phyloP scores from a whole-genome alignment of 2,888 invertebrate genomes.

The Pollenia angustigena region DNA sequence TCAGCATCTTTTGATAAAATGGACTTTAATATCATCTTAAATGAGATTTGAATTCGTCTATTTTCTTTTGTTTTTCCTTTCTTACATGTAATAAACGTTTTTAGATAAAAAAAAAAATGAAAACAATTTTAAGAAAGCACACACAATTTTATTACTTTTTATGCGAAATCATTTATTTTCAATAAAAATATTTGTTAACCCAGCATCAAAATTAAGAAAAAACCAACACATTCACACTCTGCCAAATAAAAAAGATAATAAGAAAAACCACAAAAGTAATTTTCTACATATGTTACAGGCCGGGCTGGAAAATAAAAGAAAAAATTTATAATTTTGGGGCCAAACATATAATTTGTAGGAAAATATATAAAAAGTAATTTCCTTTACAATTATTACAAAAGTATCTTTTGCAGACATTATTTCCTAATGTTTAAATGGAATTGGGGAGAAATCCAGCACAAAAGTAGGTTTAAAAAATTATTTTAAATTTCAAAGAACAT shows the following conservation, averaged over 20 bases:
- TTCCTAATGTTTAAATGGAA: conserved; percentile 43
- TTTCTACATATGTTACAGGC: conserved; percentile 64
- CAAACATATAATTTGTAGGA: conserved; percentile 13
- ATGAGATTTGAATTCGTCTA: conserved; percentile 20
- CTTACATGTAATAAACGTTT: conserved; percentile 57
- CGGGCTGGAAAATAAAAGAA: conserved; percentile 21
- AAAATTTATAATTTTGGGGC: conserved; percentile 19
- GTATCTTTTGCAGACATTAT: conserved; percentile 54
- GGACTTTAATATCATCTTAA: conserved; percentile 50
- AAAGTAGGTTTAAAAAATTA: neutral
- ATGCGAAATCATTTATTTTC: conserved; percentile 72
- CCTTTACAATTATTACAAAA: conserved; percentile 33
- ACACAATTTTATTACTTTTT: conserved; percentile 69
- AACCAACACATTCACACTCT: conserved; percentile 35
- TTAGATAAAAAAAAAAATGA: conserved; percentile 30
- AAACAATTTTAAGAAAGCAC: neutral
- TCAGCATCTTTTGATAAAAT: conserved; percentile 29
- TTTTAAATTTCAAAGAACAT: neutral
- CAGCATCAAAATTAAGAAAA: conserved; percentile 1
- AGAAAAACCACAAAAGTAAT: conserved; percentile 66
- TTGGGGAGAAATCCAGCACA: neutral
- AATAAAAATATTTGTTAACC: conserved; percentile 62
- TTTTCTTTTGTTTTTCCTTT: neutral
- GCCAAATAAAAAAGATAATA: neutral
- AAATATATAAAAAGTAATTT: conserved; percentile 26